phyloP scores from a whole-genome alignment of 2,113 vertebrate genomes.

The Pterocles gutturalis region DNA sequence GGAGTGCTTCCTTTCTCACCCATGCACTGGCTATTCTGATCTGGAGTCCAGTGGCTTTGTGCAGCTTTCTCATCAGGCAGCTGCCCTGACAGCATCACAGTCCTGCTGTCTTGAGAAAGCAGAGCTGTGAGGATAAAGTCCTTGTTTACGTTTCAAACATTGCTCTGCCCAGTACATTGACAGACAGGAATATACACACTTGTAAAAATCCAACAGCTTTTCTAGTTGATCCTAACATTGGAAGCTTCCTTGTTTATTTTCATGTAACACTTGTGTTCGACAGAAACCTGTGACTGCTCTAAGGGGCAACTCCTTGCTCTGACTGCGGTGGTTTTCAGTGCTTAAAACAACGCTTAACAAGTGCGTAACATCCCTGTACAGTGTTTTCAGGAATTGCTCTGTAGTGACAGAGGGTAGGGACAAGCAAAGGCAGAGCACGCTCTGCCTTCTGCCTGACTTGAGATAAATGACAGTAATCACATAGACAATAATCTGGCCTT shows the following conservation, averaged over 20 bases:
- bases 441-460: constrained; percentile 61
- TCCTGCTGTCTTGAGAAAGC: background rate
- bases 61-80: background rate
- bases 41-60: background rate
- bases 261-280: accelerated
- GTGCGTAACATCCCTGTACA: background rate
- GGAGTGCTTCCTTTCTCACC: background rate
- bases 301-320: background rate
- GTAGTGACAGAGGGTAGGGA: background rate
- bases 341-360: constrained; percentile 23
- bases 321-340: background rate
- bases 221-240: accelerated
- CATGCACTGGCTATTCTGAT: accelerated
- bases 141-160: background rate
- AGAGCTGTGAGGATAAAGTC: background rate
- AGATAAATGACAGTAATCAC: constrained; percentile 77
- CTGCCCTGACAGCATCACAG: background rate
- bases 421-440: constrained; percentile 8
- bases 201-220: background rate
- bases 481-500: constrained; percentile 69
- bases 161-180: background rate
- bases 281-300: background rate
- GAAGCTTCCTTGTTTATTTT: background rate
- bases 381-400: background rate
- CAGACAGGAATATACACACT: background rate